Evolutionary conservation across 2,797 vertebrate species (phyloP).

Genomic region (Acanthopagrus latus): DNA sequence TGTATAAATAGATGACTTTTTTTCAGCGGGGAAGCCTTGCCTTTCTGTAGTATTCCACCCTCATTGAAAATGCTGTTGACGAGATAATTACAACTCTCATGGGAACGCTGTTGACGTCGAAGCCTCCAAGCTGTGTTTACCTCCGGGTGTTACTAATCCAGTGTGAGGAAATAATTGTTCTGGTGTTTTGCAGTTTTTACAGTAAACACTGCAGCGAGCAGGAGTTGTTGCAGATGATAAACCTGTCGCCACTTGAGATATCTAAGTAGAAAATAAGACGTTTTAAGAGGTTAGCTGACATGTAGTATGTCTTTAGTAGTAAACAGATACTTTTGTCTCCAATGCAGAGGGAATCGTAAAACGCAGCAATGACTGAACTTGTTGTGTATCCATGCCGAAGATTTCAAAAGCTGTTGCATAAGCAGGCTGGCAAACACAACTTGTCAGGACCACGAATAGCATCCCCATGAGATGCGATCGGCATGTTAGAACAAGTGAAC

Average conservation of each 20-base stretch:
- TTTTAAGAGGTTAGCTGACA: background rate
- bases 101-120: too few relatives aligned
- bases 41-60: background rate
- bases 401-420: background rate
- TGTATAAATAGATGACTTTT: background rate
- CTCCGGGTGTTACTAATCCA: background rate
- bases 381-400: background rate
- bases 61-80: background rate
- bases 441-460: background rate
- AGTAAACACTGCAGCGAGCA: background rate
- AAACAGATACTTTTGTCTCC: background rate
- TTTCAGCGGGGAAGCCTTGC: background rate
- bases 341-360: too few relatives aligned
- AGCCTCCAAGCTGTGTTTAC: background rate
- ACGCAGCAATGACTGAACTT: background rate
- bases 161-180: constrained; percentile 4
- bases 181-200: background rate
- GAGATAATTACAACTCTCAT: constrained; percentile 27
- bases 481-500: background rate
- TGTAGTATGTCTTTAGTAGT: background rate
- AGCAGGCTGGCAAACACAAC: background rate
- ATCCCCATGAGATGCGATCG: background rate
- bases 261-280: background rate
- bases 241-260: background rate
- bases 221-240: background rate